Evolutionary conservation across 1,140 invertebrate species (phyloP), one percentile per base, ranked within the genome.

Genomic region (Aphidius gifuensis): DNA sequence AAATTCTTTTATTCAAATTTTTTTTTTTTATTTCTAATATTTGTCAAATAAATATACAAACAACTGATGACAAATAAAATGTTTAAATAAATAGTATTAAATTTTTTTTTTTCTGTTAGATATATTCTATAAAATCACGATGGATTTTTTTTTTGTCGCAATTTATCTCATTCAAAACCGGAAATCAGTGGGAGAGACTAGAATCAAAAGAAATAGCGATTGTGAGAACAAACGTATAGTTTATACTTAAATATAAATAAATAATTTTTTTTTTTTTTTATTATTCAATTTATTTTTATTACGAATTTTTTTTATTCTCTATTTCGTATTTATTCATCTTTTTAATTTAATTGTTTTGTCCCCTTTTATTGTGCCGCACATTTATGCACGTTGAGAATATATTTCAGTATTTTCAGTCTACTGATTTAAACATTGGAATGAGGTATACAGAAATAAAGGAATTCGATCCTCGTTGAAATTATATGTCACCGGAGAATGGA

Each of bases 81-180:
- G 16, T 32, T 32, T 32, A 32, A 32, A 32, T 32, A 32, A 32
- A 32, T 32, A 32, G 23, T 32, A 3, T 32, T 32, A 32, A 32
- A 1, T 32, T 32, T 3, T 32, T 32, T 32, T 32, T 32, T 32
- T 32, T 32, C 53, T 5, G 11, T 42, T 38, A 40, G 40, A 55
- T 40, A 43, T 43, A 53, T 58, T 55, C 61, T 44, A 60, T 32
- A 47, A 51, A 9, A 62, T 54, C 50, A 47, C 61, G 56, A 65
- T 45, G 54, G 59, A 50, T 61, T 65, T 23, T 23, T 54, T 64
- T 51, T 60, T 57, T 58, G 44, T n/a, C 39, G 51, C 39, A 55
- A 42, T 40, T 55, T 38, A 16, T 40, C 53, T n/a, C 53, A 40
- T 55, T 42, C 51, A 55, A 54, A 58, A 64, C 62, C 62, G 62